Percentiles rank a stretch among this genome's conserved stretches.
phyloP scores from a whole-genome alignment of 2,797 vertebrate species.

The Enteromius argenteus region DNA sequence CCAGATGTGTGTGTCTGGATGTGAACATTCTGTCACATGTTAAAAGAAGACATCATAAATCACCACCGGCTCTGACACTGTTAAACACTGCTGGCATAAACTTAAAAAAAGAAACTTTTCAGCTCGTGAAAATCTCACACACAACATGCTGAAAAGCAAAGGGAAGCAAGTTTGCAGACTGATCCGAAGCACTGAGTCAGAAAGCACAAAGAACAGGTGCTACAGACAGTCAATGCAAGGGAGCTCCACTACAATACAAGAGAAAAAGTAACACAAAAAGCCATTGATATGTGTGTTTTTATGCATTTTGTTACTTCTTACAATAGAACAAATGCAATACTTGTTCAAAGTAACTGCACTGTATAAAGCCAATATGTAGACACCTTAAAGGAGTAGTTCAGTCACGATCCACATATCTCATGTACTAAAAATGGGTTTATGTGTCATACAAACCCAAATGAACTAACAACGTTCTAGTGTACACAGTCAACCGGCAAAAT shows the following conservation, averaged over 20 bases:
- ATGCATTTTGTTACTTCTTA: background rate
- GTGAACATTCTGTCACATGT: conserved; percentile 53
- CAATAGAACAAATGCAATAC: background rate
- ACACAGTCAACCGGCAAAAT: background rate
- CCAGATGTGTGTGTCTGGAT: conserved; percentile 52
- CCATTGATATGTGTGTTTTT: background rate
- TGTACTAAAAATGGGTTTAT: background rate
- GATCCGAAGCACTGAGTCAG: background rate
- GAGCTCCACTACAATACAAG: background rate
- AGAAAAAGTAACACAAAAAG: background rate
- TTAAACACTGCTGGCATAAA: conserved; percentile 19
- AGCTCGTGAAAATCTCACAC: background rate
- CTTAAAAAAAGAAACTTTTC: background rate
- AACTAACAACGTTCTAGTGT: background rate
- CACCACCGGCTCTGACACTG: background rate
- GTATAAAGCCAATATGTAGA: background rate
- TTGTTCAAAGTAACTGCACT: background rate
- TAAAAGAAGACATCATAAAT: conserved; percentile 46
- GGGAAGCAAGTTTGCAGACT: background rate
- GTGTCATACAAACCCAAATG: background rate
- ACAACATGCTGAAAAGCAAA: conserved; percentile 8
- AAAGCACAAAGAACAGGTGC: conserved; percentile 31
- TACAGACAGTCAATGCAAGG: background rate
- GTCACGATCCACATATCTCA: background rate
- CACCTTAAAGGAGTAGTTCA: background rate